Conservation (phyloP, 2,888 invertebrate genomes). For the Suillia variegata region DNA sequence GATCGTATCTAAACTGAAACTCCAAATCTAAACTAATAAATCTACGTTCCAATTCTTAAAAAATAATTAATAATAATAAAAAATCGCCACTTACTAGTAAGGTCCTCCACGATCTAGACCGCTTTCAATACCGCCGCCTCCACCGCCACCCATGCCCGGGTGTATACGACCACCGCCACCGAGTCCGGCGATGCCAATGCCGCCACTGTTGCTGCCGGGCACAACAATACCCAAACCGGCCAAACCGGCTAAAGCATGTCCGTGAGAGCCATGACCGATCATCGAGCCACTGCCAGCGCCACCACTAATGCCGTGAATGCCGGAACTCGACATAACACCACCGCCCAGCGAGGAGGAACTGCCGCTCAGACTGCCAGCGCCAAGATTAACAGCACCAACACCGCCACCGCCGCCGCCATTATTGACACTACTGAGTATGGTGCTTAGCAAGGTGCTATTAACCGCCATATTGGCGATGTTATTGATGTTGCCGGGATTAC, state of each 20-base stretch:
- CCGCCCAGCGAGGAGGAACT: slow-evolving; percentile 8
- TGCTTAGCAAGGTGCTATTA: slow-evolving; percentile 47
- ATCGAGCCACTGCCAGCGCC: not conserved
- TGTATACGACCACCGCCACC: slow-evolving; percentile 29
- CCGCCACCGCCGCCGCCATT: slow-evolving; percentile 3
- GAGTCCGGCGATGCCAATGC: slow-evolving; percentile 26
- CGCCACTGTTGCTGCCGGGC: slow-evolving; percentile 34
- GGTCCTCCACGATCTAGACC: slow-evolving; percentile 35
- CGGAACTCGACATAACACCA: not conserved
- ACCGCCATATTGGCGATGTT: slow-evolving; percentile 31
- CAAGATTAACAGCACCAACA: not conserved
- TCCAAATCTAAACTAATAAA: too few species aligned
- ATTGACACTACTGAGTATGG: slow-evolving; percentile 31
- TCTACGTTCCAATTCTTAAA: too few species aligned
- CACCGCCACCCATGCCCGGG: slow-evolving; percentile 29
- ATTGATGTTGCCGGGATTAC: slow-evolving; percentile 25
- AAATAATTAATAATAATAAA: too few species aligned
- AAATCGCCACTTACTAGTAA: slow-evolving; percentile 43
- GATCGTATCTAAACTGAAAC: too few species aligned
- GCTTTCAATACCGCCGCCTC: slow-evolving; percentile 32
- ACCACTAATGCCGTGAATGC: not conserved
- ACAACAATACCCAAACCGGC: slow-evolving; percentile 49
- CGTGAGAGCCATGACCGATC: slow-evolving; percentile 19
- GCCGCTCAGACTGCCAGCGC: slow-evolving; percentile 19
- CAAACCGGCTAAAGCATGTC: slow-evolving; percentile 48